Percentiles rank a stretch among this genome's conserved stretches.
Evolutionary conservation across 2,797 vertebrate species (phyloP).

Genomic region (Pangasius krempfi): DNA sequence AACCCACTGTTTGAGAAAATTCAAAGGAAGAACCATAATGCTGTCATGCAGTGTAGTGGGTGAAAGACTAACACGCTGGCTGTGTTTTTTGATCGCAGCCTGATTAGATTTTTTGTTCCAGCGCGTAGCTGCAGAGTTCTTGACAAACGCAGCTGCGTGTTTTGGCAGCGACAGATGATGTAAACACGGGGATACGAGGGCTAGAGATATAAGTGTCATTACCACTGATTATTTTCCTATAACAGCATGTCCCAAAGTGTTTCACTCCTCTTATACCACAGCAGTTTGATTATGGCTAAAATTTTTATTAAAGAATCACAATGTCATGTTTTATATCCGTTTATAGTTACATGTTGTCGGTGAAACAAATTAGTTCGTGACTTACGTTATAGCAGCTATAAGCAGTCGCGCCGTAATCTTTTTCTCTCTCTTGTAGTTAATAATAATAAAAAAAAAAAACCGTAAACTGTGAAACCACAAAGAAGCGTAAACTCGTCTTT

Average conservation of each 20-base stretch:
- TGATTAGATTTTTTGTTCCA: background rate
- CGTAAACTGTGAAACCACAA: too few relatives aligned
- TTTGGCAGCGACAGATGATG: background rate
- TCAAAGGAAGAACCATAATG: background rate
- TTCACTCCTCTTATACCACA: background rate
- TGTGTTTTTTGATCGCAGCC: background rate
- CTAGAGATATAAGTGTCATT: background rate
- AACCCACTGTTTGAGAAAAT: background rate
- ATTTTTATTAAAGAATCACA: too few relatives aligned
- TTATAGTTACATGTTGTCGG: background rate
- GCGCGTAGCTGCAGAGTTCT: background rate
- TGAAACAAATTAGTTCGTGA: too few relatives aligned
- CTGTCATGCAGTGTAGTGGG: background rate
- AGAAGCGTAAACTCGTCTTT: background rate
- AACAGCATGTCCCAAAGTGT: background rate
- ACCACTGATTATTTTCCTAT: background rate
- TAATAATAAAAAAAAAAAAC: too few relatives aligned
- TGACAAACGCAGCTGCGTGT: background rate
- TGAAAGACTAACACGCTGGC: background rate
- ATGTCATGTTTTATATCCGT: background rate
- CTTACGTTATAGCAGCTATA: background rate
- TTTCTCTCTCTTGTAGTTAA: too few relatives aligned
- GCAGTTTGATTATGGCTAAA: background rate
- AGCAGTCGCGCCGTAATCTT: background rate
- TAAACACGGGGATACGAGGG: background rate